Conservation (phyloP, 2,888 invertebrate species). For the Cephus pulcher region DNA sequence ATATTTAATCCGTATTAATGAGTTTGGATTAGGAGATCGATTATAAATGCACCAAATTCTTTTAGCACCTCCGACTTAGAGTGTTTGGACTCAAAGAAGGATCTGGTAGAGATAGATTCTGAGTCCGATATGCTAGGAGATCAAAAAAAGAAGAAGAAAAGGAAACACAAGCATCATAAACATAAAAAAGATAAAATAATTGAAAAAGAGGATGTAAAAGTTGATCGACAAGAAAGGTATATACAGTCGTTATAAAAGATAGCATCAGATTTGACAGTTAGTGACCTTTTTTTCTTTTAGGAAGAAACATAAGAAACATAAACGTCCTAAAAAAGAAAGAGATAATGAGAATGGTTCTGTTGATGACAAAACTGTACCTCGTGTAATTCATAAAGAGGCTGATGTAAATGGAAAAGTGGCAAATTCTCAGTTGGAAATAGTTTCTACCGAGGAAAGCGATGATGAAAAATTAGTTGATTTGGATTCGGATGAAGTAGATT, state of each 20-base stretch:
- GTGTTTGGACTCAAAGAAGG: constrained; percentile 49
- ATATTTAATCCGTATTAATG: not conserved
- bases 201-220: constrained; percentile 51
- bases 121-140: constrained; percentile 52
- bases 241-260: not conserved
- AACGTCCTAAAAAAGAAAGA: constrained; percentile 51
- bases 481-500: constrained; percentile 71
- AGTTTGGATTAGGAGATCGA: not conserved
- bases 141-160: constrained; percentile 60
- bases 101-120: constrained; percentile 47
- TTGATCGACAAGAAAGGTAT: constrained; percentile 53
- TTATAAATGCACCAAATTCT: not conserved
- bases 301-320: constrained; percentile 63
- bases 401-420: constrained; percentile 58
- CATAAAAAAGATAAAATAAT: constrained; percentile 61
- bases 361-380: constrained; percentile 45
- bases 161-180: constrained; percentile 63
- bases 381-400: constrained; percentile 41
- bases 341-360: constrained; percentile 56
- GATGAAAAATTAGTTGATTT: constrained; percentile 63
- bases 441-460: constrained; percentile 61
- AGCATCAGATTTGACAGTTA: constrained; percentile 3
- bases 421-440: constrained; percentile 52
- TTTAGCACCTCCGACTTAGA: constrained; percentile 59
- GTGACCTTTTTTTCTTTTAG: constrained; percentile 31